phyloP scores from a whole-genome alignment of 1,140 invertebrate genomes.

The Drosophila arizonae region DNA sequence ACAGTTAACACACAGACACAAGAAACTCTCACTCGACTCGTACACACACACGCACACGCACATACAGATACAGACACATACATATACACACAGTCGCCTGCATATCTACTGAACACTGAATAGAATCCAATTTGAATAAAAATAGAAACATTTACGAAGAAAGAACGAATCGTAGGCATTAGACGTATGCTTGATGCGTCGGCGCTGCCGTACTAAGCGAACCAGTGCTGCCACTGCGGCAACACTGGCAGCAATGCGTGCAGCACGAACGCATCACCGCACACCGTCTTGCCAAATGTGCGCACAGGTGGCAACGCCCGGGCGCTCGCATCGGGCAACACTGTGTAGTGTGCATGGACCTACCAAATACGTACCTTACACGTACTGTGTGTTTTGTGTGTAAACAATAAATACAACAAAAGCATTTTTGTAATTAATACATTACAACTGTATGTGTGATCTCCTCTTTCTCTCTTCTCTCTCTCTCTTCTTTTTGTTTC shows the following conservation, averaged over 20 bases:
- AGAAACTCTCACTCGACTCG: not conserved
- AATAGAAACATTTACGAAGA: conserved; percentile 81
- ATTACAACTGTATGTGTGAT: conserved; percentile 82
- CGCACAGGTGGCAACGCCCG: conserved; percentile 11
- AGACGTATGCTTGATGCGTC: conserved; percentile 48
- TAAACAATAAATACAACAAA: conserved; percentile 63
- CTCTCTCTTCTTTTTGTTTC: conserved; percentile 81
- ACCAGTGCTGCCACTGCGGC: conserved; percentile 5
- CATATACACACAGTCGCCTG: conserved; percentile 20
- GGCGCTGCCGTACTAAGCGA: conserved; percentile 47
- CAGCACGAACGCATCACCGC: conserved; percentile 32
- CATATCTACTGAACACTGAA: conserved; percentile 21
- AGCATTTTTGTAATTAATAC: conserved; percentile 75
- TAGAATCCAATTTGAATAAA: conserved; percentile 61
- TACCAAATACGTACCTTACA: conserved; percentile 57
- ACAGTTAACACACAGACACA: not conserved
- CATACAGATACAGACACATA: conserved; percentile 1
- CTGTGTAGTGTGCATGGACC: conserved; percentile 39
- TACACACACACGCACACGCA: conserved; percentile 11
- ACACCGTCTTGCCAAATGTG: conserved; percentile 15
- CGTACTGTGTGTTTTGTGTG: conserved; percentile 77
- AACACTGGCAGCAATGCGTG: conserved; percentile 18
- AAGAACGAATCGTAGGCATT: conserved; percentile 66
- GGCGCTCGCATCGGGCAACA: conserved; percentile 38
- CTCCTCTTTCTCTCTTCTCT: conserved; percentile 80